Base-by-base conservation (phyloP, 2,113 vertebrate genomes). In the Myxocyprinus asiaticus region DNA sequence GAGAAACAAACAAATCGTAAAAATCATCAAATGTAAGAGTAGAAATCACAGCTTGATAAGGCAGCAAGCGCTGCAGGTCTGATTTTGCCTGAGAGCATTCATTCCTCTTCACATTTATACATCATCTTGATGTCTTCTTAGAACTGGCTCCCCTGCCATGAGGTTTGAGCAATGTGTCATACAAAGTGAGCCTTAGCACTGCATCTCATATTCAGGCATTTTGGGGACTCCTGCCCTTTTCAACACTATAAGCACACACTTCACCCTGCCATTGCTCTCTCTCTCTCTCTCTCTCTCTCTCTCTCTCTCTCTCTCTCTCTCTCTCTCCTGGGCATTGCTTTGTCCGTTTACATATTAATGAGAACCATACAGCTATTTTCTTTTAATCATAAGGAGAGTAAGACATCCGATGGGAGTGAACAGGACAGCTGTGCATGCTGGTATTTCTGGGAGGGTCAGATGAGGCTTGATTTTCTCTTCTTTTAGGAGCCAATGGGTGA, bases 161-260 rank as follows among this genome's bases (percentile, higher is more conserved):
- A 68, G 58, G 67, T 50, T 69, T 66, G 22, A 62, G 48, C 33
- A 3, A 8, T 44, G 77, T 3, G 3, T 81, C 79, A 81, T 15
- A 22, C 61, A 33, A 44, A 45, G 55, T 68, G 72, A 76, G 56
- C 15, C 79, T 75, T 47, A 43, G 47, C 15, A 11, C 65, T 42
- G 9, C 50, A 48, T 70, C 51, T 63, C 68, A 55, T 72, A 70
- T 63, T 51, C 74, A 71, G 22, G 50, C 67, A 83, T 79, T 76
- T 55, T 79, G 51, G 61, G 59, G 65, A 83, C 79, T 80, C 44
- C 63, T 80, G 66, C 76, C 81, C 69, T 74, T 66, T 78, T 64
- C 59, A 68, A 79, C 44, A 44, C 51, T 80, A 71, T 72, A 33
- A 72, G 71, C 42, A 63, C 65, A 48, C 62, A 58, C 53, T 58